A percentile compares a stretch with the other conserved stretches of the same genome.
Conservation (phyloP, 2,888 invertebrate genomes). For the Eupelmus urozonus region DNA sequence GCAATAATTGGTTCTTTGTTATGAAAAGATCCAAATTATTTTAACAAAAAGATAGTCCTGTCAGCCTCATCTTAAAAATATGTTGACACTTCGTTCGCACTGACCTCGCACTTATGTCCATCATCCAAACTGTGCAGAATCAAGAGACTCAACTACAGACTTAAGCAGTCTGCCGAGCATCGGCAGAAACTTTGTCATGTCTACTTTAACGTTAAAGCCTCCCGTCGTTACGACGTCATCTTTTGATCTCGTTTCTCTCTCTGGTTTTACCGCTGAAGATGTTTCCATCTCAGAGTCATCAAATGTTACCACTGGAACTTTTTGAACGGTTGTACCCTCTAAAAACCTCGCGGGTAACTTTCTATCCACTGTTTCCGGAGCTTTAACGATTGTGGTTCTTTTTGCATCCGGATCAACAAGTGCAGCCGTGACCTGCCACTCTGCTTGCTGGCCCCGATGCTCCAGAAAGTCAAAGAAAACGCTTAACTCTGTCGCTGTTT, state of each 20-base stretch:
- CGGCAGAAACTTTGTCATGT: slow-evolving; percentile 69
- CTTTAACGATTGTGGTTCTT: slow-evolving; percentile 64
- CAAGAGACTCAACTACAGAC: slow-evolving; percentile 73
- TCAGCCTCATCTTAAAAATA: too few species aligned
- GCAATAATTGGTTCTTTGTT: too few species aligned
- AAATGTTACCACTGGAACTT: slow-evolving; percentile 63
- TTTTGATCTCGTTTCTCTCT: slow-evolving; percentile 59
- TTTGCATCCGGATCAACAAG: slow-evolving; percentile 68
- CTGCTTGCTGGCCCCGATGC: slow-evolving; percentile 62
- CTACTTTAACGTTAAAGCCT: slow-evolving; percentile 63
- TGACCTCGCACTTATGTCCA: neutral
- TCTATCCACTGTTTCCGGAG: slow-evolving; percentile 60
- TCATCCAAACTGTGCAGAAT: slow-evolving; percentile 72
- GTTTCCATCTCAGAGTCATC: slow-evolving; percentile 17
- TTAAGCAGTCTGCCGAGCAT: slow-evolving; percentile 74
- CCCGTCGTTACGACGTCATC: slow-evolving; percentile 71
- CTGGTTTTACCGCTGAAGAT: slow-evolving; percentile 16
- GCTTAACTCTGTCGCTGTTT: slow-evolving; percentile 74
- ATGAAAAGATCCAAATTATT: too few species aligned
- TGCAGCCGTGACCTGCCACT: slow-evolving; percentile 65
- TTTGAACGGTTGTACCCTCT: slow-evolving; percentile 65
- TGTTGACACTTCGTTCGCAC: neutral
- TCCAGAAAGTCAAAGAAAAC: slow-evolving; percentile 75
- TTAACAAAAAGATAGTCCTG: too few species aligned
- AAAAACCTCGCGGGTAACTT: slow-evolving; percentile 69